Conservation (phyloP, 2,797 vertebrate species). For the Acanthurus lineatus region DNA sequence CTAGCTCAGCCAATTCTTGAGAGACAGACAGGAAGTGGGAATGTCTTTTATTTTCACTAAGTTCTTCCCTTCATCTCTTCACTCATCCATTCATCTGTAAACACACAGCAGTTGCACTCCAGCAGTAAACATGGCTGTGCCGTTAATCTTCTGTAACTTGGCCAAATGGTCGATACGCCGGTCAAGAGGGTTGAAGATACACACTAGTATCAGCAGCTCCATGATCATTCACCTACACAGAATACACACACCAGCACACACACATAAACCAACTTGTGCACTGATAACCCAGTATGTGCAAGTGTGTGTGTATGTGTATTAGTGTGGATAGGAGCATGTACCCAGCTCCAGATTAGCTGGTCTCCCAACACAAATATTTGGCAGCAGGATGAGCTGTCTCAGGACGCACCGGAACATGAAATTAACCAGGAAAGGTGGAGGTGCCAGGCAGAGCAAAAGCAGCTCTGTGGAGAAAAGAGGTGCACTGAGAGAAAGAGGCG, state of each 20-base stretch:
- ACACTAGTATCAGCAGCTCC: conserved; percentile 45
- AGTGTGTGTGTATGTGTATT: conserved; percentile 11
- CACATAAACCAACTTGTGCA: conserved; percentile 29
- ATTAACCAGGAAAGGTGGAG: conserved; percentile 82
- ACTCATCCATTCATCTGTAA: conserved; percentile 40
- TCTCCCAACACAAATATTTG: conserved; percentile 87
- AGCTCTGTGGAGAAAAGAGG: conserved; percentile 45
- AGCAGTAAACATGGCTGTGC: conserved; percentile 51
- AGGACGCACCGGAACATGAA: conserved; percentile 87
- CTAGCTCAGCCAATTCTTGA: conserved; percentile 18
- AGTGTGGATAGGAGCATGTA: conserved; percentile 59
- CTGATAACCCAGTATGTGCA: conserved; percentile 45
- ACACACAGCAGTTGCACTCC: conserved; percentile 54
- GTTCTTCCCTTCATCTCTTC: conserved; percentile 31
- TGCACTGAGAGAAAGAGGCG: conserved; percentile 10
- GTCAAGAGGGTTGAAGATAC: conserved; percentile 46
- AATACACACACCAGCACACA: conserved; percentile 32
- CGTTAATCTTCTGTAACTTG: conserved; percentile 62
- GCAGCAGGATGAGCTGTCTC: conserved; percentile 84
- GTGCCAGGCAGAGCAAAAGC: conserved; percentile 53
- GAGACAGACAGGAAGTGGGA: conserved; percentile 18
- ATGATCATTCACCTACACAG: conserved; percentile 41
- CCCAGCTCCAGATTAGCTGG: conserved; percentile 77
- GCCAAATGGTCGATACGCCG: conserved; percentile 45
- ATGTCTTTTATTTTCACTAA: conserved; percentile 24